These are phyloP conservation scores for Heterodera filipjevi DNA, from an alignment of 2,888 invertebrate species.

Conservation along the genomic window DNA sequence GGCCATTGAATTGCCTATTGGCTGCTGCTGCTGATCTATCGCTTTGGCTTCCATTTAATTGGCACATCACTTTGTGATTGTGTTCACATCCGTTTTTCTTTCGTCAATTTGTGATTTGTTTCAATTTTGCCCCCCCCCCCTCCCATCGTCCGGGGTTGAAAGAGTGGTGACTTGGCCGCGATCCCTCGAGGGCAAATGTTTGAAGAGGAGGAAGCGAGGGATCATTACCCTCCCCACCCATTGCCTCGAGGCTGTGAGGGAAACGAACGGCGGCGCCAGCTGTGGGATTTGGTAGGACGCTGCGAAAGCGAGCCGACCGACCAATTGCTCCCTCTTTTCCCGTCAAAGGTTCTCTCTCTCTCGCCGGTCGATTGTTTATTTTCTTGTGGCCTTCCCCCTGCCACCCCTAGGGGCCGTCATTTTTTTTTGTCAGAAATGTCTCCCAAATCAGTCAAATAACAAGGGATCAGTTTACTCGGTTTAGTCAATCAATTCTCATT, in stretches of 20 bases:
- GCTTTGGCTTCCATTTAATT: too few relatives aligned
- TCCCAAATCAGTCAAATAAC: neutral
- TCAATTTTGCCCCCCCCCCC: neutral
- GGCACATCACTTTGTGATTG: too few relatives aligned
- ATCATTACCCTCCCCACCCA: neutral
- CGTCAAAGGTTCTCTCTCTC: neutral
- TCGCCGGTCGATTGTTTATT: slow-evolving; percentile 14
- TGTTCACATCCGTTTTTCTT: too few relatives aligned
- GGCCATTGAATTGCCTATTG: too few relatives aligned
- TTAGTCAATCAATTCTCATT: neutral
- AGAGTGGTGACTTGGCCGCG: too few relatives aligned
- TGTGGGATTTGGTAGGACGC: neutral
- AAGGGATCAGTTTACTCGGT: neutral
- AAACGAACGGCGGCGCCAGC: neutral
- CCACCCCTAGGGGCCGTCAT: neutral
- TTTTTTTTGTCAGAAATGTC: neutral
- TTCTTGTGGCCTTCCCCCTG: neutral
- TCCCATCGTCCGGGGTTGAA: neutral
- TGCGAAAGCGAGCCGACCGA: neutral
- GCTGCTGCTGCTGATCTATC: too few relatives aligned
- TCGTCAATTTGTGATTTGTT: neutral
- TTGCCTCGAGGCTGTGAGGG: neutral
- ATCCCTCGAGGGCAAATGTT: neutral
- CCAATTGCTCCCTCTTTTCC: slow-evolving; percentile 3
- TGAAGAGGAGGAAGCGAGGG: neutral